Percentiles rank a stretch among this genome's conserved stretches.
phyloP scores from a whole-genome alignment of 2,113 vertebrate genomes.

The Xyrauchen texanus region DNA sequence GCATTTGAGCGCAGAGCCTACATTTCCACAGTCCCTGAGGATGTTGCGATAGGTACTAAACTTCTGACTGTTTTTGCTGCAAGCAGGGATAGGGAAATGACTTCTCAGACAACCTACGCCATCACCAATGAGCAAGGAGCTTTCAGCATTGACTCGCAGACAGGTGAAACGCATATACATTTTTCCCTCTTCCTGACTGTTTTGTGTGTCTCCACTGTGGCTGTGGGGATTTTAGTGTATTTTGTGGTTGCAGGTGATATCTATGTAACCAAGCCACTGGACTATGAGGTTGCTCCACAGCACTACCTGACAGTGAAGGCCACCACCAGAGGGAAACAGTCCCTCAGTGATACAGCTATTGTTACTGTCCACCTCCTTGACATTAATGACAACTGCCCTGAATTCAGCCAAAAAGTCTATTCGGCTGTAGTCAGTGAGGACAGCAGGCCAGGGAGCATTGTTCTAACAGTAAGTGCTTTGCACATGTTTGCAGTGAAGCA shows the following conservation, averaged over 20 bases:
- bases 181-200: neutral
- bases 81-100: constrained; percentile 78
- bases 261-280: constrained; percentile 78
- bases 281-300: constrained; percentile 79
- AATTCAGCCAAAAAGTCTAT: constrained; percentile 82
- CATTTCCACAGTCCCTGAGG: constrained; percentile 76
- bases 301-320: constrained; percentile 84
- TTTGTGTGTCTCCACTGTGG: neutral
- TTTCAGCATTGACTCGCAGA: constrained; percentile 81
- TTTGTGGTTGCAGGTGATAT: constrained; percentile 72
- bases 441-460: constrained; percentile 71
- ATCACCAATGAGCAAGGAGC: constrained; percentile 82
- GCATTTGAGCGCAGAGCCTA: constrained; percentile 83
- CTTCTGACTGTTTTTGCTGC: constrained; percentile 81
- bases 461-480: constrained; percentile 71
- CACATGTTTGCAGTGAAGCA: constrained; percentile 7
- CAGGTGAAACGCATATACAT: constrained; percentile 67
- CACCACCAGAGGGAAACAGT: constrained; percentile 76
- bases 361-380: constrained; percentile 82
- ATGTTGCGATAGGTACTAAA: constrained; percentile 73
- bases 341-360: constrained; percentile 78
- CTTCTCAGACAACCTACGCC: constrained; percentile 80
- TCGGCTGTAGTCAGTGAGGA: constrained; percentile 81
- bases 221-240: neutral
- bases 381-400: constrained; percentile 82